phyloP scores from a whole-genome alignment of 2,113 vertebrate genomes.

The Brienomyrus brachyistius region DNA sequence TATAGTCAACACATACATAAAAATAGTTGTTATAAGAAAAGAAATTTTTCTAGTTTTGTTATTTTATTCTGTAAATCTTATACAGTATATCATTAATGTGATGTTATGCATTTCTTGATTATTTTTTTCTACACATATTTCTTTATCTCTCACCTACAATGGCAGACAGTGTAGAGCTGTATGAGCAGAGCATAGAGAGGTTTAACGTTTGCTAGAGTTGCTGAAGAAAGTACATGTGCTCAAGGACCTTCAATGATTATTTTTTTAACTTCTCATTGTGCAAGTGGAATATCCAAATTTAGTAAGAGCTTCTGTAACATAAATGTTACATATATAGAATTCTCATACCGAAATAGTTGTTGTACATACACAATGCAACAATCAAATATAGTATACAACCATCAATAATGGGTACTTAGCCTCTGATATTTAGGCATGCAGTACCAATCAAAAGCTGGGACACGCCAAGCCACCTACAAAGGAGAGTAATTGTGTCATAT shows the following conservation, averaged over 20 bases:
- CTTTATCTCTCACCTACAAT: not conserved
- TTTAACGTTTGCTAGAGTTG: not conserved
- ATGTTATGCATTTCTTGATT: not conserved
- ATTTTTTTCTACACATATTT: not conserved
- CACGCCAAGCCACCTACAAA: not conserved
- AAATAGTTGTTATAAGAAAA: not conserved
- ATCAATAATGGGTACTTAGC: not conserved
- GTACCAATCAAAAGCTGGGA: not conserved
- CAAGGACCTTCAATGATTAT: not conserved
- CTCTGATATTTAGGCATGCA: not conserved
- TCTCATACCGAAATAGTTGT: too few relatives aligned
- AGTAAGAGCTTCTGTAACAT: not conserved
- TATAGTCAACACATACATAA: not conserved
- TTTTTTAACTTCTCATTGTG: not conserved
- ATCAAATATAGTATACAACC: not conserved
- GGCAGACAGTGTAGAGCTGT: not conserved
- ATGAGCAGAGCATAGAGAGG: not conserved
- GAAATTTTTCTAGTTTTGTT: not conserved
- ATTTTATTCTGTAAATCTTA: not conserved
- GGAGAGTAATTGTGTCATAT: not conserved
- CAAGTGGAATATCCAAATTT: not conserved
- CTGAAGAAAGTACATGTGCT: not conserved
- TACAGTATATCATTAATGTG: not conserved
- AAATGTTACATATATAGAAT: not conserved
- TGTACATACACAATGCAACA: not conserved